These are phyloP conservation scores for Nesometra sesokonis DNA, from an alignment of 35 echinoderm and acorn worm genomes.

Conservation along the genomic window DNA sequence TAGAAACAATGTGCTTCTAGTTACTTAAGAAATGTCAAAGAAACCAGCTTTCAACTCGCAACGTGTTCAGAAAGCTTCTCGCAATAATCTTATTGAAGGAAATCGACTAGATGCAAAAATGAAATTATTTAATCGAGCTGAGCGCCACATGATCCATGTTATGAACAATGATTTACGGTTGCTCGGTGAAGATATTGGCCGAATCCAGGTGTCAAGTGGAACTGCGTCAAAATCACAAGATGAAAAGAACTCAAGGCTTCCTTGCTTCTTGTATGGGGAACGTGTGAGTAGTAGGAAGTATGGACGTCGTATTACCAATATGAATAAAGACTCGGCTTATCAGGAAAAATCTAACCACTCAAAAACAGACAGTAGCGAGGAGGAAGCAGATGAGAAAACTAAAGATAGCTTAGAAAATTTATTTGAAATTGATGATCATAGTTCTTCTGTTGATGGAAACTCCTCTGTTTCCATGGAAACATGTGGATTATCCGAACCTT, in stretches of 20 bases:
- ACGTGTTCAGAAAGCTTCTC: conserved; percentile 37
- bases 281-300: conserved; percentile 61
- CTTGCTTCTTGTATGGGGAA: conserved; percentile 75
- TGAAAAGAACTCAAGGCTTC: conserved; percentile 8
- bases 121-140: conserved; percentile 30
- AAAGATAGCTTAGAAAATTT: neutral
- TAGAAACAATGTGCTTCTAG: too few relatives aligned
- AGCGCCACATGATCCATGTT: conserved; percentile 41
- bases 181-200: conserved; percentile 30
- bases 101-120: conserved; percentile 36
- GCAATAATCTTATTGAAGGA: conserved; percentile 56
- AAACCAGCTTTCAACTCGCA: conserved; percentile 37
- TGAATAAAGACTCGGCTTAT: neutral
- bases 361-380: neutral
- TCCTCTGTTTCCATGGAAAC: neutral
- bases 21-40: neutral
- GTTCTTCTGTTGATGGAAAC: neutral
- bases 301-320: neutral
- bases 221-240: neutral
- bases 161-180: conserved; percentile 54
- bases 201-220: conserved; percentile 39
- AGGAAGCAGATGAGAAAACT: neutral
- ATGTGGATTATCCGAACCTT: neutral
- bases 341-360: neutral
- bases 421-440: neutral